Conservation (phyloP, 2,797 vertebrate species). For the Malurus leucopterus region DNA sequence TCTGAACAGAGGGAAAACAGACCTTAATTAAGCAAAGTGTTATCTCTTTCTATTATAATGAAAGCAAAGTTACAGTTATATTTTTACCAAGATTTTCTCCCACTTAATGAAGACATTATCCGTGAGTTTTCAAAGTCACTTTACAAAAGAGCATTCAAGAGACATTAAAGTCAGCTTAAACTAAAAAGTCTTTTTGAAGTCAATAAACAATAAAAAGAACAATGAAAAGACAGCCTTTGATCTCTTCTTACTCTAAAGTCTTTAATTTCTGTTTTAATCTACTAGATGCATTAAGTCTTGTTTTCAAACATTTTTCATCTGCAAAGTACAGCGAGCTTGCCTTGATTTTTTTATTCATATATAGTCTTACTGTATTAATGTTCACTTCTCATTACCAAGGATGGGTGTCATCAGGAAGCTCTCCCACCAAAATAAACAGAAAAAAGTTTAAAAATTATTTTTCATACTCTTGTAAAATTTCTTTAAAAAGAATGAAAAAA, state of each 20-base stretch:
- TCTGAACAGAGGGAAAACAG: conserved; percentile 72
- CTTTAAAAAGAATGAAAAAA: conserved; percentile 34
- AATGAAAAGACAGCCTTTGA: conserved; percentile 80
- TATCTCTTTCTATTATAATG: conserved; percentile 73
- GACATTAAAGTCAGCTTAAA: conserved; percentile 82
- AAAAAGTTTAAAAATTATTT: conserved; percentile 52
- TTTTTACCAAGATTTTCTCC: conserved; percentile 73
- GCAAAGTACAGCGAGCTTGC: conserved; percentile 53
- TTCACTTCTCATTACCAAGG: conserved; percentile 52
- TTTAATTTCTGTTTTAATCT: conserved; percentile 84
- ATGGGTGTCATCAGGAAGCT: conserved; percentile 30
- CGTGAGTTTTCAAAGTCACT: conserved; percentile 79
- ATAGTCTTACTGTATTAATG: conserved; percentile 43
- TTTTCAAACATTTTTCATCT: conserved; percentile 70
- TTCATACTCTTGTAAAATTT: conserved; percentile 55
- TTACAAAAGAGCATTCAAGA: conserved; percentile 80
- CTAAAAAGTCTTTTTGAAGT: conserved; percentile 82
- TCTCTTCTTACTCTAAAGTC: conserved; percentile 73
- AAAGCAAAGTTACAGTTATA: conserved; percentile 74
- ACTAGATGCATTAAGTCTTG: conserved; percentile 68
- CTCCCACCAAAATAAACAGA: conserved; percentile 1
- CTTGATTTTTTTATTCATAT: conserved; percentile 56
- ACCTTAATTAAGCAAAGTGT: conserved; percentile 75
- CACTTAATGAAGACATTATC: conserved; percentile 82
- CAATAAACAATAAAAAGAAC: conserved; percentile 84